phyloP scores from a whole-genome alignment of 23 tunicate species.

The Clavelina lepadiformis region DNA sequence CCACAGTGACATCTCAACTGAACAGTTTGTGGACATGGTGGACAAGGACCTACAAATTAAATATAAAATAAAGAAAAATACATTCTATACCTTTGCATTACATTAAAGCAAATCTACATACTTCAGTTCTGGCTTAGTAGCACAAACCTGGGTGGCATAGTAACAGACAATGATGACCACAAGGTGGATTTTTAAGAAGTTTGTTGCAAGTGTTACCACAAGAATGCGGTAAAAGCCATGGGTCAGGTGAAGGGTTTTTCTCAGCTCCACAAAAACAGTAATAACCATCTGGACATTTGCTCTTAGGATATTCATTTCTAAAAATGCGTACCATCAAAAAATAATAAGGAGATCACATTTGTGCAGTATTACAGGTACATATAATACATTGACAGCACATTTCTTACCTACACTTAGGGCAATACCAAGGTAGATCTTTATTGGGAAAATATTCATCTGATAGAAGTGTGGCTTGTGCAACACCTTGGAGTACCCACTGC shows the following conservation, averaged over 20 bases:
- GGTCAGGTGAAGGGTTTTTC: slow-evolving; percentile 62
- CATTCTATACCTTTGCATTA: not conserved
- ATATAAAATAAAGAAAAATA: not conserved
- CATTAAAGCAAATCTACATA: not conserved
- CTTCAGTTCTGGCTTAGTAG: not conserved
- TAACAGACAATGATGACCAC: slow-evolving; percentile 81
- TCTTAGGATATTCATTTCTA: slow-evolving; percentile 55
- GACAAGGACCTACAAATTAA: slow-evolving; percentile 66
- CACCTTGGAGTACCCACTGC: slow-evolving; percentile 81
- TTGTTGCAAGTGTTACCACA: slow-evolving; percentile 72
- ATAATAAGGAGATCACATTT: not conserved
- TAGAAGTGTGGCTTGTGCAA: slow-evolving; percentile 43
- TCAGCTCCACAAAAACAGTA: slow-evolving; percentile 63
- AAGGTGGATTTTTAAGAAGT: slow-evolving; percentile 38
- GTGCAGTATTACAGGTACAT: not conserved
- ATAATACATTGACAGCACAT: not conserved
- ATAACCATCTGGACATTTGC: slow-evolving; percentile 52
- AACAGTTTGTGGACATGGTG: slow-evolving; percentile 91
- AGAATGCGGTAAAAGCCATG: slow-evolving; percentile 83
- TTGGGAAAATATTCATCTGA: slow-evolving; percentile 83
- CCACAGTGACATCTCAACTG: slow-evolving; percentile 53
- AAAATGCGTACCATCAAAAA: not conserved
- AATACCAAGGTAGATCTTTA: slow-evolving; percentile 76
- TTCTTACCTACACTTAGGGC: slow-evolving; percentile 89
- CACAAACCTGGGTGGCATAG: slow-evolving; percentile 90